Percentiles rank a stretch among this genome's conserved stretches.
These are phyloP conservation scores for Malurus melanocephalus DNA, from an alignment of 2,113 vertebrate genomes.

Conservation along the genomic window DNA sequence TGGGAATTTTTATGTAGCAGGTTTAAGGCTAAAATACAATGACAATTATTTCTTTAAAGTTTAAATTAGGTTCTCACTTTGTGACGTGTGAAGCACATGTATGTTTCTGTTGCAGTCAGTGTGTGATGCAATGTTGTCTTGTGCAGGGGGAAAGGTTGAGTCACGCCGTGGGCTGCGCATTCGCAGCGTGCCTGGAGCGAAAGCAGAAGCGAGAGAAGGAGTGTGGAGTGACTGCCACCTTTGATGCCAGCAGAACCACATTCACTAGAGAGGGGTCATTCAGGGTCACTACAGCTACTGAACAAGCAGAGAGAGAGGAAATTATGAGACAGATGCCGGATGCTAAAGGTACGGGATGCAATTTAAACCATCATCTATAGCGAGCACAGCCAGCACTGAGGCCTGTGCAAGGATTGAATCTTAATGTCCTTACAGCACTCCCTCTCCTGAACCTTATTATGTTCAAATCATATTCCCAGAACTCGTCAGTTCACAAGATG, in stretches of 20 bases:
- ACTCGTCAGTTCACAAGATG: not conserved
- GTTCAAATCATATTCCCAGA: not conserved
- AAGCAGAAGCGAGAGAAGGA: conserved; percentile 99
- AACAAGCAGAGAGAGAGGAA: conserved; percentile 95
- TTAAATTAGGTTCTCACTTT: not conserved
- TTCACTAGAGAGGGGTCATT: conserved; percentile 98
- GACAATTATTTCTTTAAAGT: not conserved
- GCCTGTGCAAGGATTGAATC: not conserved
- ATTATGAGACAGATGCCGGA: conserved; percentile 95
- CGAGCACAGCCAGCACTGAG: not conserved
- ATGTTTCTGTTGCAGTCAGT: not conserved
- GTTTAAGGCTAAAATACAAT: not conserved
- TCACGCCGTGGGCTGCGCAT: conserved; percentile 96
- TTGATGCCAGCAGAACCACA: conserved; percentile 96
- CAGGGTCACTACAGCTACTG: conserved; percentile 93
- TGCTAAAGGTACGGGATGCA: conserved; percentile 79
- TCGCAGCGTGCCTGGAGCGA: conserved; percentile 94
- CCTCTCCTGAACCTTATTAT: not conserved
- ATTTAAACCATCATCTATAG: not conserved
- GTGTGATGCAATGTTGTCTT: conserved; percentile 31
- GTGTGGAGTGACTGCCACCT: conserved; percentile 97
- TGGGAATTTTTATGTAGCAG: not conserved
- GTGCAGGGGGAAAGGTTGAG: conserved; percentile 93
- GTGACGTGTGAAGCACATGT: not conserved
- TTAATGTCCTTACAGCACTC: not conserved